A percentile compares a stretch with the other conserved stretches of the same genome.
These are phyloP conservation scores for Phocoena sinus DNA, from an alignment of 2,113 vertebrate species.

Conservation along the genomic window DNA sequence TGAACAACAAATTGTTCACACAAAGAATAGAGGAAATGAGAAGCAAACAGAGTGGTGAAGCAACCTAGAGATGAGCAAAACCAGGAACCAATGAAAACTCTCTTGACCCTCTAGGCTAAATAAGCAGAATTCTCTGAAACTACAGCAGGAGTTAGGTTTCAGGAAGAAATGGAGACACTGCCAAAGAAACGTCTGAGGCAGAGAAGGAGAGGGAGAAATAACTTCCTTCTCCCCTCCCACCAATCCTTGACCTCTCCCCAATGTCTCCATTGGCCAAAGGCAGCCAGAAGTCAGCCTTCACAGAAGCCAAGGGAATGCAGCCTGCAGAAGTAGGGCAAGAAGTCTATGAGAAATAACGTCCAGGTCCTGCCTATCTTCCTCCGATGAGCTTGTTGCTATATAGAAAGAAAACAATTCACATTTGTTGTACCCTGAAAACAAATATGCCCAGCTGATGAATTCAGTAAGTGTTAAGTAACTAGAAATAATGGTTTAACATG, in stretches of 20 bases:
- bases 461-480: not conserved
- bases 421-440: not conserved
- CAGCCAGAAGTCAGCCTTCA: not conserved
- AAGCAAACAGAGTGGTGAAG: not conserved
- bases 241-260: not conserved
- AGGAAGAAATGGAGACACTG: not conserved
- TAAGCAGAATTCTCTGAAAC: not conserved
- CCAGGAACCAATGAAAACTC: not conserved
- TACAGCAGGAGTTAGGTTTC: not conserved
- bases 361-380: not conserved
- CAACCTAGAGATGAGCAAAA: not conserved
- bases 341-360: not conserved
- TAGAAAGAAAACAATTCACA: not conserved
- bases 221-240: not conserved
- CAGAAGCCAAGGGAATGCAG: not conserved
- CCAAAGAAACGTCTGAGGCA: not conserved
- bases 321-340: not conserved
- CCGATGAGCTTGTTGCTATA: not conserved
- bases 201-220: not conserved
- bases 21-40: not conserved
- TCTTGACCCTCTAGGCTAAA: not conserved
- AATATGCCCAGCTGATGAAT: not conserved
- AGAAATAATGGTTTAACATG: not conserved
- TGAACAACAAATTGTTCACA: not conserved
- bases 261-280: not conserved